phyloP scores from a whole-genome alignment of 2,888 invertebrate species.

The Pantelozetes paolii region DNA sequence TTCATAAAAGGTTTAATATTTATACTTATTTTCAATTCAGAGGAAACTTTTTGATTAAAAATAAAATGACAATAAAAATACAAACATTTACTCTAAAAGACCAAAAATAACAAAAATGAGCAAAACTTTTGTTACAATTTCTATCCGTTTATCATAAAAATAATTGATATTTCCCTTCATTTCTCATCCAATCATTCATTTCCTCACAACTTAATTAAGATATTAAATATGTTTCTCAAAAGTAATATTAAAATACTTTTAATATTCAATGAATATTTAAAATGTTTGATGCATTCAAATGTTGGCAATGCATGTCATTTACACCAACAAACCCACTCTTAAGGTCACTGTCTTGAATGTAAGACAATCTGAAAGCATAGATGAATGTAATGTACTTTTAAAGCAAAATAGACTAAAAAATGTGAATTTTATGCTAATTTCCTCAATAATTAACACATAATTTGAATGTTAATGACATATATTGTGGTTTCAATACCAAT shows the following conservation, averaged over 20 bases:
- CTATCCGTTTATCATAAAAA: too few relatives aligned
- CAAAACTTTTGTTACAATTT: too few relatives aligned
- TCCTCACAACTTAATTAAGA: background rate
- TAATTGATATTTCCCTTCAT: too few relatives aligned
- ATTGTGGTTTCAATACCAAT: background rate
- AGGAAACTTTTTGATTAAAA: too few relatives aligned
- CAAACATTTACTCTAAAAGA: too few relatives aligned
- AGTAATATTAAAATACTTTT: background rate
- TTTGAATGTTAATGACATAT: constrained; percentile 34
- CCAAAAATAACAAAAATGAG: too few relatives aligned
- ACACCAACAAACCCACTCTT: background rate
- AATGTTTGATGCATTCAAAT: background rate
- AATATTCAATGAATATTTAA: background rate
- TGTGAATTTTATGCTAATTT: constrained; percentile 35
- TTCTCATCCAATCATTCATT: background rate
- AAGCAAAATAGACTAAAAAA: background rate
- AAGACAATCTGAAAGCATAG: background rate
- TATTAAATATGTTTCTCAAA: background rate
- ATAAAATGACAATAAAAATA: too few relatives aligned
- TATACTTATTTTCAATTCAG: too few relatives aligned
- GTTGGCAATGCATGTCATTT: background rate
- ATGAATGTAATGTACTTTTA: background rate
- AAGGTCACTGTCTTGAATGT: background rate
- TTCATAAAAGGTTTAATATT: too few relatives aligned
- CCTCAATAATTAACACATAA: constrained; percentile 24